A percentile compares a stretch with the other conserved stretches of the same genome.
phyloP scores from a whole-genome alignment of 2,888 invertebrate genomes.

The Rugalucina vietnamica region DNA sequence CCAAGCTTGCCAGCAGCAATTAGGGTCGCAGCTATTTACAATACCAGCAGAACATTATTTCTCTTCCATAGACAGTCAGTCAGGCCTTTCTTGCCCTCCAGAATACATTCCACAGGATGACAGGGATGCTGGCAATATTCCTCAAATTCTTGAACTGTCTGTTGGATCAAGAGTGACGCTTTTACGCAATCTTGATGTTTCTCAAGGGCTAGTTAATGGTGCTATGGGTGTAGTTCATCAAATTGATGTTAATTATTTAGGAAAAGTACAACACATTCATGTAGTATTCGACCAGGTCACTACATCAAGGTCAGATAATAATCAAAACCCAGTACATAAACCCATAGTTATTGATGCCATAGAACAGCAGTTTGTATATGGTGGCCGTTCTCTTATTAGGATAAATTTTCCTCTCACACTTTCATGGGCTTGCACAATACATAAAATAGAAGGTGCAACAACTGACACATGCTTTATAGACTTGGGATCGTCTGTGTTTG shows the following conservation, averaged over 20 bases:
- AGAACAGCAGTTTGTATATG: constrained; percentile 5
- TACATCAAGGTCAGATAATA: constrained; percentile 3
- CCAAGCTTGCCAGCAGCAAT: neutral
- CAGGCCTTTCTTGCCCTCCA: neutral
- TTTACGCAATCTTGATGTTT: neutral
- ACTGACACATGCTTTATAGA: constrained; percentile 34
- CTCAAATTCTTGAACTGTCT: neutral
- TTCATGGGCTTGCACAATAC: constrained; percentile 46
- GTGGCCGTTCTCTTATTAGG: constrained; percentile 34
- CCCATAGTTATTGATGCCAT: constrained; percentile 21
- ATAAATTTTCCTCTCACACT: constrained; percentile 44
- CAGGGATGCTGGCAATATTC: constrained; percentile 16
- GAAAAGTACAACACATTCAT: neutral
- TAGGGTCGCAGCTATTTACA: neutral
- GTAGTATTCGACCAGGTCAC: constrained; percentile 44
- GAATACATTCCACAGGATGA: constrained; percentile 14
- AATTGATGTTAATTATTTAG: neutral
- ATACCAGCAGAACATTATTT: constrained; percentile 15
- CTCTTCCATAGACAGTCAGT: neutral
- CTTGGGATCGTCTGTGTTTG: constrained; percentile 38
- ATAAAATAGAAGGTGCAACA: constrained; percentile 50
- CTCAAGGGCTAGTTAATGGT: constrained; percentile 45
- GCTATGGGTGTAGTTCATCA: constrained; percentile 30
- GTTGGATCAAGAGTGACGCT: constrained; percentile 42
- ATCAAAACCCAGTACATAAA: neutral